Base-by-base conservation (phyloP, 2,113 vertebrate species). In the Ptyas mucosa region DNA sequence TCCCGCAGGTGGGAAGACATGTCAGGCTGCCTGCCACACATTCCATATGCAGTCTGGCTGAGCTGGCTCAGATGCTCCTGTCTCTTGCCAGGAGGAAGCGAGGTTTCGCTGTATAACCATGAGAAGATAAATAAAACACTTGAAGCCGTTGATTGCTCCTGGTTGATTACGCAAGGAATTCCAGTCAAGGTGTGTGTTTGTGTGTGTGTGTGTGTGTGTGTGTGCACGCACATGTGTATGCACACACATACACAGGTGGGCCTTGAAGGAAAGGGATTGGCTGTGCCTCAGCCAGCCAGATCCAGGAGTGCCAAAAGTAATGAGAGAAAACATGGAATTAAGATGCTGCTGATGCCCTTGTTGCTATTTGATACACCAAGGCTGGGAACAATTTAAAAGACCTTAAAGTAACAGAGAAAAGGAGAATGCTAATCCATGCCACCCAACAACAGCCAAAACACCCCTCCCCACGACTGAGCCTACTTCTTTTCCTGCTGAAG, bases 221-320 rank as follows among this genome's bases (percentile, higher is more conserved):
- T 0, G 1, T 21, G 54, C 0, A 20, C 0, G 51, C 6, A 5
- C 3, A 53, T 14, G 18, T 8, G n/a, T 14, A 21, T 3, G 2
- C 57, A 24, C 57, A 58, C 8, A 61, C 3, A 2, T 61, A 39
- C 14, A 51, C 24, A 49, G 18, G 29, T 5, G 8, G 51, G 64
- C 64, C 10, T 43, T 0, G 3, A 5, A 15, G 69, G 20, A 49
- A 3, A 26, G 2, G 52, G 34, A 9, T 4, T 10, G n/a, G 3
- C 51, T 14, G n/a, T 43, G n/a, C 20, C 21, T 5, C 39, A 58
- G 23, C 54, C 55, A 61, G 43, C 12, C 55, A 57, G 52, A 54
- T 52, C 43, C 58, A 34, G 61, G 18, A 53, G 89, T 14, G 14
- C 0, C 61, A 24, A 29, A 81, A 1, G 34, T 11, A 34, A 21